These are phyloP conservation scores for Pyrrhosoma nymphula DNA, from an alignment of 2,888 invertebrate genomes.

Conservation along the genomic window DNA sequence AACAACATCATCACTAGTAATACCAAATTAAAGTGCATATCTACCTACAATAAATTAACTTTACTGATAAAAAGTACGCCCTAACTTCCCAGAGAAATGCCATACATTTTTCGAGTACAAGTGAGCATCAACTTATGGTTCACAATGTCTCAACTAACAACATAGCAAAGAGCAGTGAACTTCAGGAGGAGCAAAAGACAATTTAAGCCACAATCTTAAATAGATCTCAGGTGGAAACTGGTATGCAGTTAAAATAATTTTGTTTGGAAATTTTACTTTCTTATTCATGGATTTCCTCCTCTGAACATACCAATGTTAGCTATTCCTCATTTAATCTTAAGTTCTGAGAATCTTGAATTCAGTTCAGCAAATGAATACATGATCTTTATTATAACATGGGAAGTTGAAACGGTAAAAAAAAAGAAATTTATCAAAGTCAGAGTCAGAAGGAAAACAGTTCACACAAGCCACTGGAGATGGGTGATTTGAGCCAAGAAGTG, in stretches of 20 bases:
- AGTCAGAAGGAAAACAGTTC: background rate
- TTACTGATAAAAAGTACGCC: background rate
- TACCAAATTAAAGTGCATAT: background rate
- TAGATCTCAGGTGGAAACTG: background rate
- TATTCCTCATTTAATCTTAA: background rate
- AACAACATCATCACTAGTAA: slow-evolving; percentile 5
- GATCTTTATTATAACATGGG: background rate
- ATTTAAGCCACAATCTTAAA: background rate
- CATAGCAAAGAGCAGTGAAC: background rate
- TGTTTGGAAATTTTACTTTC: background rate
- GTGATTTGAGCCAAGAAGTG: background rate
- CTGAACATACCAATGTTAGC: background rate
- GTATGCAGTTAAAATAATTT: background rate
- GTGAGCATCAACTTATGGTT: background rate
- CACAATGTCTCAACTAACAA: background rate
- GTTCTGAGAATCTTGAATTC: background rate
- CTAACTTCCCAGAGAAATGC: background rate
- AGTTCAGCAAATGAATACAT: background rate
- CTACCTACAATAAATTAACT: background rate
- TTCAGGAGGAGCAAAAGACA: background rate
- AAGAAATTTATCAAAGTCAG: background rate
- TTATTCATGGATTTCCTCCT: background rate
- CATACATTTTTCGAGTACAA: background rate
- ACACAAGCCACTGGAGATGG: background rate
- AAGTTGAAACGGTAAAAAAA: background rate